Percentiles rank a stretch among this genome's conserved stretches.
phyloP scores from a whole-genome alignment of 2,113 vertebrate genomes.

The Cavia aperea region DNA sequence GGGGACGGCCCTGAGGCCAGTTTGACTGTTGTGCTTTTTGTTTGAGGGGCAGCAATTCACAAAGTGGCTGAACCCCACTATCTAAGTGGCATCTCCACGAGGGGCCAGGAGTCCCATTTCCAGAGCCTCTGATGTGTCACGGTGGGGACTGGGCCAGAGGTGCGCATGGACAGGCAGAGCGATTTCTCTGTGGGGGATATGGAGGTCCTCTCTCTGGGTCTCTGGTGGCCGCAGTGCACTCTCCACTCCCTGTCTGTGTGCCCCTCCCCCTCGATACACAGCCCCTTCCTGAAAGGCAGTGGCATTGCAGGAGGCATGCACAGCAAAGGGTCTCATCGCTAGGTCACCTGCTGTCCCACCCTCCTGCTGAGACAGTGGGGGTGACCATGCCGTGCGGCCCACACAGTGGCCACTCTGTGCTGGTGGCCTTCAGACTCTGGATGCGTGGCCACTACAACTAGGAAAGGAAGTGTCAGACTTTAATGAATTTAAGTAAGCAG shows the following conservation, averaged over 20 bases:
- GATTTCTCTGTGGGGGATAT: background rate
- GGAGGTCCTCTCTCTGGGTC: background rate
- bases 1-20: background rate
- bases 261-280: background rate
- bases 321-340: too few species aligned
- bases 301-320: fast-evolving
- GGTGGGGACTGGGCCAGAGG: too few species aligned
- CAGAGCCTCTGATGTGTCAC: background rate
- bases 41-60: background rate
- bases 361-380: background rate
- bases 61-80: fast-evolving
- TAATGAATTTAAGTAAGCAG: background rate
- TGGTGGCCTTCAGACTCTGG: background rate
- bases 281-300: background rate
- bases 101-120: background rate
- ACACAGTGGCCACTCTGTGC: background rate
- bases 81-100: background rate
- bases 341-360: background rate
- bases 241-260: fast-evolving
- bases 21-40: background rate
- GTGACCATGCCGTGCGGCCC: fast-evolving
- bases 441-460: too few species aligned
- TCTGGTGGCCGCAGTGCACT: too few species aligned
- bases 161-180: background rate
- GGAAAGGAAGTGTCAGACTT: background rate